phyloP scores from a whole-genome alignment of 2,797 vertebrate species.

The Sparidentex hasta region DNA sequence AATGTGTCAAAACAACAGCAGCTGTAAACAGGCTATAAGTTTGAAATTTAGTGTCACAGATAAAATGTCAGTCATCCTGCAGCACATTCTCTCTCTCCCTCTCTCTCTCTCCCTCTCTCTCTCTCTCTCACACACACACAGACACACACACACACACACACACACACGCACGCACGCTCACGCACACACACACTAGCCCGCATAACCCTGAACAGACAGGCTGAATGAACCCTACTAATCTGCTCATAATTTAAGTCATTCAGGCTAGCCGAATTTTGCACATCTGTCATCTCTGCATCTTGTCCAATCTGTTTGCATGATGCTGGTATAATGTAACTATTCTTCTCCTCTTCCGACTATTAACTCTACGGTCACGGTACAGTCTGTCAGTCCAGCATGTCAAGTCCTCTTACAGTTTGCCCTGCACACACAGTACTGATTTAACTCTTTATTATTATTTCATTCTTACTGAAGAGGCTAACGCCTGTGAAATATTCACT shows the following conservation, averaged over 20 bases:
- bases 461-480: background rate
- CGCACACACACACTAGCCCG: conserved; percentile 8
- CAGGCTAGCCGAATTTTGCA: conserved; percentile 66
- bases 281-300: conserved; percentile 71
- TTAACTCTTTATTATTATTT: background rate
- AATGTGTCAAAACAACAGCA: conserved; percentile 29
- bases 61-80: conserved; percentile 54
- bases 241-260: conserved; percentile 75
- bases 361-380: background rate
- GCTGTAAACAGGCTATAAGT: conserved; percentile 22
- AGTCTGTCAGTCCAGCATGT: conserved; percentile 10
- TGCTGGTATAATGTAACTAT: background rate
- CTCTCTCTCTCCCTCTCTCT: background rate
- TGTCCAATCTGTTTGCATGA: conserved; percentile 41
- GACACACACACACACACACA: conserved; percentile 2
- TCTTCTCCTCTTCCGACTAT: conserved; percentile 4
- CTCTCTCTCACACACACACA: conserved; percentile 13
- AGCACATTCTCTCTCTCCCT: background rate
- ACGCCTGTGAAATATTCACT: background rate
- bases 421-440: conserved; percentile 1
- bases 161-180: conserved; percentile 28
- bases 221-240: conserved; percentile 71
- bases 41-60: conserved; percentile 38
- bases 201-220: conserved; percentile 52
- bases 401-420: conserved; percentile 14